Percentiles rank a stretch among this genome's conserved stretches.
Conservation (phyloP, 1,140 invertebrate species). For the Lordiphosa mommai region DNA sequence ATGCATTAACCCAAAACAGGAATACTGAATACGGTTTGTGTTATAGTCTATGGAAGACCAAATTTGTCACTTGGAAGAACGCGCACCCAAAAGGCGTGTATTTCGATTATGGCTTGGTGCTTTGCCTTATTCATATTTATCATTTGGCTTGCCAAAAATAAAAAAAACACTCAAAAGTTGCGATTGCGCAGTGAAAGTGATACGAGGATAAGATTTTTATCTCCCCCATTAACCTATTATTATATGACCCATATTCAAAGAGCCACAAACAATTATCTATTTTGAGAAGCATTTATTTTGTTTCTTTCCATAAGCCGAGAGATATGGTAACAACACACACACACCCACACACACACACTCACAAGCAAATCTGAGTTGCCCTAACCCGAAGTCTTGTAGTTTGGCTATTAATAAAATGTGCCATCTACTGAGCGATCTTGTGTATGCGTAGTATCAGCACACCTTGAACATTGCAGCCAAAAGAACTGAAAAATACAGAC, state of each 20-base stretch:
- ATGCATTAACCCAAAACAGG: too few relatives aligned
- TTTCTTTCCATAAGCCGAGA: slow-evolving; percentile 53
- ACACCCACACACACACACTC: slow-evolving; percentile 14
- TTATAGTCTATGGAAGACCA: slow-evolving; percentile 11
- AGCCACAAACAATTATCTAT: slow-evolving; percentile 35
- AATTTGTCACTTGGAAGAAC: slow-evolving; percentile 29
- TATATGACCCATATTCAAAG: slow-evolving; percentile 18
- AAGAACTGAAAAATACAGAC: slow-evolving; percentile 5
- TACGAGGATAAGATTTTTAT: slow-evolving; percentile 3
- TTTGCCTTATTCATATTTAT: slow-evolving; percentile 24
- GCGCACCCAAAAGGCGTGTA: slow-evolving; percentile 22
- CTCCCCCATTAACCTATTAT: slow-evolving; percentile 5
- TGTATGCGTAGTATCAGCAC: slow-evolving; percentile 45
- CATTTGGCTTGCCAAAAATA: background rate
- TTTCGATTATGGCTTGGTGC: slow-evolving; percentile 27
- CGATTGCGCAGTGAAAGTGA: slow-evolving; percentile 14
- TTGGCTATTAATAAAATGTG: slow-evolving; percentile 52
- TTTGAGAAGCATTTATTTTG: slow-evolving; percentile 42
- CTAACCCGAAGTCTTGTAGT: slow-evolving; percentile 52
- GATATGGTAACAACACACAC: slow-evolving; percentile 11
- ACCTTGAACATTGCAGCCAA: slow-evolving; percentile 36
- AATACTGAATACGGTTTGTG: background rate
- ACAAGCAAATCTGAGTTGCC: slow-evolving; percentile 51
- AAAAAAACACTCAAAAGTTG: background rate
- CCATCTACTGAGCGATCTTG: slow-evolving; percentile 34